Base-by-base conservation (phyloP, 1,140 invertebrate genomes). In the Adelges cooleyi region DNA sequence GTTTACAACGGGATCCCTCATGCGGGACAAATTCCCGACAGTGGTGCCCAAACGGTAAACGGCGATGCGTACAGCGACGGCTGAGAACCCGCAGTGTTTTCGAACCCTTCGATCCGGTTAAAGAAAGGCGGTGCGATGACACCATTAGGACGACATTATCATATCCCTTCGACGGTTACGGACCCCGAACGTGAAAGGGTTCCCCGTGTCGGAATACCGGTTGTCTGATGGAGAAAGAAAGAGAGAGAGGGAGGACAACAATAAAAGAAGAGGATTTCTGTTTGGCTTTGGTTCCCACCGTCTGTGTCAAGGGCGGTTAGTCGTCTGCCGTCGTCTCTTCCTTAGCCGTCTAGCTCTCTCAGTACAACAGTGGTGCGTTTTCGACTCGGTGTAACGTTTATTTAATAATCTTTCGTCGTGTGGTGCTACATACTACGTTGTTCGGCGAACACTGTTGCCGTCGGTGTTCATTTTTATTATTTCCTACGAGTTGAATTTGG, bases 111-210 rank as follows among this genome's bases (percentile, higher is more conserved):
- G 18, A 17, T 46, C 56, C 56, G 56, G 56, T 62, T 48, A 6
- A 11, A 27, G 29, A 62, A 33, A 62, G 13, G 38, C 25, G 56
- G 56, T 62, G 42, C 56, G 56, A 62, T 62, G 56, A 62, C 56
- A 62, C 56, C 56, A 62, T 62, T 62, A 62, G 56, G 56, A 62
- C 56, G 56, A 62, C 56, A 62, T 62, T 62, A 62, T 62, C 56
- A 62, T 62, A 62, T 62, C 56, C 56, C 42, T 59, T 6, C 27
- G 17, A 48, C 56, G 56, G 56, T 48, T 62, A 62, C 56, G 13
- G 27, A 29, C 56, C n/a, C 23, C 11, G 23, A 4, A 9, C 38
- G 22, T 15, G 23, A 62, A 62, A 62, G 56, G 56, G 56, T 62
- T 62, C 56, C 56, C 42, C 56, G 42, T 62, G 25, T 25, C 13